These are phyloP conservation scores for Synanthedon myopaeformis DNA, from an alignment of 2,888 invertebrate species.

Conservation along the genomic window DNA sequence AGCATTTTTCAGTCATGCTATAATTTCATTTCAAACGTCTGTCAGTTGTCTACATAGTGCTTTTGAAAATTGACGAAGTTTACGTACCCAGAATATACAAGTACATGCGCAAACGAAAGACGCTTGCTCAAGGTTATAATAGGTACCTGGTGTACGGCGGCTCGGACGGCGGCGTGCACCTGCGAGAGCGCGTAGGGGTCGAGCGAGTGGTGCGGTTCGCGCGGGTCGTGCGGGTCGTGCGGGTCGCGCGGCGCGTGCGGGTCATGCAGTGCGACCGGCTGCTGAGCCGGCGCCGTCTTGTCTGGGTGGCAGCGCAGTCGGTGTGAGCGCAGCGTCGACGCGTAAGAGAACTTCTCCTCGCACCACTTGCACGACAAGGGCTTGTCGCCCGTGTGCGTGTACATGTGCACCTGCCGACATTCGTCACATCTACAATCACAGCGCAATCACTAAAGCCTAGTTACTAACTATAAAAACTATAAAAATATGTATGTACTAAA, in stretches of 20 bases:
- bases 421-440: too few species aligned
- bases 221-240: too few species aligned
- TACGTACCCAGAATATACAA: too few species aligned
- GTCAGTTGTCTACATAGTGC: too few species aligned
- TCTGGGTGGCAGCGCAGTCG: conserved; percentile 67
- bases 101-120: too few species aligned
- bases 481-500: too few species aligned
- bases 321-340: conserved; percentile 68
- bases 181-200: not conserved
- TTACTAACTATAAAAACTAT: too few species aligned
- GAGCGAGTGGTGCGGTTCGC: not conserved
- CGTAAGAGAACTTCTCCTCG: conserved; percentile 67
- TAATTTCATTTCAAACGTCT: too few species aligned
- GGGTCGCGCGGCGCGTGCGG: conserved; percentile 6
- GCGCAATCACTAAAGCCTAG: too few species aligned
- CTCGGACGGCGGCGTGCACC: not conserved
- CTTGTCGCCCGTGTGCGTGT: conserved; percentile 68
- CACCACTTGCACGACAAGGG: conserved; percentile 69
- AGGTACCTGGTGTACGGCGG: not conserved
- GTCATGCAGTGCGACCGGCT: conserved; percentile 6
- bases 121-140: too few species aligned
- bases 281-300: conserved; percentile 17
- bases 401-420: conserved; percentile 56
- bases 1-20: too few species aligned
- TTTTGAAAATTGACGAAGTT: too few species aligned